Percentiles rank a stretch among this genome's conserved stretches.
phyloP scores from a whole-genome alignment of 2,113 vertebrate species.

The Hemiscyllium ocellatum region DNA sequence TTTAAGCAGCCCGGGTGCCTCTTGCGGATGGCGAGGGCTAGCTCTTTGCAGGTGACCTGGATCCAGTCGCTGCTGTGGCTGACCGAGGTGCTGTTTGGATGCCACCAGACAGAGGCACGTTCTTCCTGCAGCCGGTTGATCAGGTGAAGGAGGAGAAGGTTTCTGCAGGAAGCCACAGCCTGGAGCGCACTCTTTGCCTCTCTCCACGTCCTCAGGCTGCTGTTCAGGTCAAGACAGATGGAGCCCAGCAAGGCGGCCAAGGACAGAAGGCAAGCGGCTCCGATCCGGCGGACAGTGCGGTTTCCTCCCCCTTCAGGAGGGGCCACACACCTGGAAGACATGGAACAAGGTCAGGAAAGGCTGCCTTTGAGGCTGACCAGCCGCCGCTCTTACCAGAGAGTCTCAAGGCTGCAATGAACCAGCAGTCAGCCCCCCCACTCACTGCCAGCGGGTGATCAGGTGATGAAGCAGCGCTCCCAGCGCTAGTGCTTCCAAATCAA shows the following conservation, averaged over 20 bases:
- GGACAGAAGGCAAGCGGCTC: conserved; percentile 62
- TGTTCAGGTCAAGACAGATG: conserved; percentile 60
- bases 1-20: conserved; percentile 46
- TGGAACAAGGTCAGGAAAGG: neutral
- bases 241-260: conserved; percentile 65
- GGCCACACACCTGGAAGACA: conserved; percentile 49
- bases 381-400: neutral
- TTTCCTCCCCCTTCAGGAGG: conserved; percentile 46
- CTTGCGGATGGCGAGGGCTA: conserved; percentile 29
- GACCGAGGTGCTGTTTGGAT: neutral
- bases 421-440: neutral
- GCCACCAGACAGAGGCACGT: conserved; percentile 47
- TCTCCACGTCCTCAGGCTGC: conserved; percentile 55
- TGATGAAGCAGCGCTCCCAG: no score
- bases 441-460: no score
- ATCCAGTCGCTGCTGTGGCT: conserved; percentile 39
- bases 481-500: no score
- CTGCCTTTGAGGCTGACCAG: neutral
- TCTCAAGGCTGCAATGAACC: neutral
- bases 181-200: conserved; percentile 53
- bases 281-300: conserved; percentile 58
- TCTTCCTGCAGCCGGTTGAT: conserved; percentile 57
- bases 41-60: conserved; percentile 48
- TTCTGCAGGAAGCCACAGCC: conserved; percentile 62
- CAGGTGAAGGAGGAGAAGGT: conserved; percentile 48